Percentiles rank a stretch among this genome's conserved stretches.
Evolutionary conservation across 2,797 vertebrate species (phyloP).

Genomic region (Microctenopoma lineatum): DNA sequence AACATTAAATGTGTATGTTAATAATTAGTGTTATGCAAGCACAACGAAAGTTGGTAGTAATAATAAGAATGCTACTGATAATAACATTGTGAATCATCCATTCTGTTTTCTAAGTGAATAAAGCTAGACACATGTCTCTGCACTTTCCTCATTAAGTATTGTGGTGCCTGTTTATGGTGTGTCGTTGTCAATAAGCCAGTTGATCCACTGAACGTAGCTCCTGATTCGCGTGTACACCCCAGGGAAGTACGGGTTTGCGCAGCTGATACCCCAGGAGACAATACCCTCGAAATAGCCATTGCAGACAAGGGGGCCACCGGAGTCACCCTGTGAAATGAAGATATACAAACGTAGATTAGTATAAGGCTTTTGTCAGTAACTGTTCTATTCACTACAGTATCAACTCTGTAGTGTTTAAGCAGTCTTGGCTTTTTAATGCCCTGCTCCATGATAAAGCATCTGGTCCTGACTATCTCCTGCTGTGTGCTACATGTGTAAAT

Average conservation of each 20-base stretch:
- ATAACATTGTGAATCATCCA: not conserved
- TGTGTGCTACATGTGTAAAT: too few species aligned
- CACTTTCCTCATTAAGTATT: not conserved
- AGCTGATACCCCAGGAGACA: slow-evolving; percentile 87
- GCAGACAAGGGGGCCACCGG: slow-evolving; percentile 83
- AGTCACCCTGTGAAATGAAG: slow-evolving; percentile 78
- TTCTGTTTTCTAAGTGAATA: not conserved
- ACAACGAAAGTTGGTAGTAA: not conserved
- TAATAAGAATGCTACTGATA: not conserved
- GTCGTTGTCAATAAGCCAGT: slow-evolving; percentile 36
- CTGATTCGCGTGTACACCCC: slow-evolving; percentile 85
- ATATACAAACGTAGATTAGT: not conserved
- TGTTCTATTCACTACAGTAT: not conserved
- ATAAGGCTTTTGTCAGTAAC: not conserved
- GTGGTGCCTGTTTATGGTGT: not conserved
- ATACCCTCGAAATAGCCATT: slow-evolving; percentile 79
- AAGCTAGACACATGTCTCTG: not conserved
- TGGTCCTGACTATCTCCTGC: too few species aligned
- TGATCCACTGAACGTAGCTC: slow-evolving; percentile 78
- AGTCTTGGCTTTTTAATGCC: not conserved
- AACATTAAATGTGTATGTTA: not conserved
- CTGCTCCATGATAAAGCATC: too few species aligned
- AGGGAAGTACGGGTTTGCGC: slow-evolving; percentile 78
- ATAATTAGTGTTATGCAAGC: not conserved
- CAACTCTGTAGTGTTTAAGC: not conserved